Conservation (phyloP, 2,797 vertebrate genomes). For the Stomatorhinus walkeri region DNA sequence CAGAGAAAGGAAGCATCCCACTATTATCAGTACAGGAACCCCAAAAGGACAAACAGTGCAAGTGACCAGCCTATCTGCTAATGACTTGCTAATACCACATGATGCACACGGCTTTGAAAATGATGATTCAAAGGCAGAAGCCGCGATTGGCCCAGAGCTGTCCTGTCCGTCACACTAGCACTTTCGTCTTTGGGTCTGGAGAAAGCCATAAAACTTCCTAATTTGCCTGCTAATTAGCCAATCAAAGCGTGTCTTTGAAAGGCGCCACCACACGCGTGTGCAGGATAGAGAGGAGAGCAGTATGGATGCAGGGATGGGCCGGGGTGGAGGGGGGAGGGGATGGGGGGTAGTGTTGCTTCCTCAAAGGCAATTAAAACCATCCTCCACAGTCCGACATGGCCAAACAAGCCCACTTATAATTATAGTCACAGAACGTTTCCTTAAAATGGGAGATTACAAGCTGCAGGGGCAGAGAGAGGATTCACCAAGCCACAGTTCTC, state of each 20-base stretch:
- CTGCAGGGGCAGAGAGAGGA: background rate
- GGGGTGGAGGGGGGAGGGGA: background rate
- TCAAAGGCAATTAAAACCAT: conserved; percentile 33
- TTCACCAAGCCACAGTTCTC: background rate
- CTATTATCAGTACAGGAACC: background rate
- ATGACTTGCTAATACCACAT: background rate
- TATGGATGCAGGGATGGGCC: background rate
- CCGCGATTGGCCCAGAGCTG: background rate
- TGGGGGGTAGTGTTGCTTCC: background rate
- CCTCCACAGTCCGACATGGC: conserved; percentile 33
- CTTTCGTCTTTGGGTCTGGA: background rate
- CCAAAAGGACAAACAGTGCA: background rate
- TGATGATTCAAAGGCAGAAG: background rate
- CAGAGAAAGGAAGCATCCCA: background rate
- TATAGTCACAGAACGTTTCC: conserved; percentile 35
- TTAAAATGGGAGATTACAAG: conserved; percentile 41
- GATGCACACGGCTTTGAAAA: background rate
- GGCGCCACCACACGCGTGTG: background rate
- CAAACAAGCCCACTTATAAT: conserved; percentile 44
- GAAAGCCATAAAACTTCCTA: background rate
- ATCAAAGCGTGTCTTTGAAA: conserved; percentile 12
- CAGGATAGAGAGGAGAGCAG: conserved; percentile 7
- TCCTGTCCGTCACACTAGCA: background rate
- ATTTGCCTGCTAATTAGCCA: conserved; percentile 20
- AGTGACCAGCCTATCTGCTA: background rate